Conservation (phyloP, 2,797 vertebrate genomes). For the Australoheros facetus region DNA sequence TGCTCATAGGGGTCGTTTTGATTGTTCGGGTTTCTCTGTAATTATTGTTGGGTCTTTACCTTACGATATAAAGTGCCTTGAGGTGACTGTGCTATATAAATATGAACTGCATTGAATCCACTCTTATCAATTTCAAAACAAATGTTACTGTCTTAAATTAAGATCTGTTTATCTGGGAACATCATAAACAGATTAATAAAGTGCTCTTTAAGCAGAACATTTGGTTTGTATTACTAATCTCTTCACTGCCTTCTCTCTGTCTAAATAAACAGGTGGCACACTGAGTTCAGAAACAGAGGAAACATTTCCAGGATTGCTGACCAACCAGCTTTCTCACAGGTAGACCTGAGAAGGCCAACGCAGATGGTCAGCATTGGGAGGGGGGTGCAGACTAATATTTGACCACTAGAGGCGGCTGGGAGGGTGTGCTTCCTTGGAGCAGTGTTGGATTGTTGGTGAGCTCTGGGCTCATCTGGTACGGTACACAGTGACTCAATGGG, state of each 20-base stretch:
- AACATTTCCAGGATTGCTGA: slow-evolving; percentile 85
- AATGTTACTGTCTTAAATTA: not conserved
- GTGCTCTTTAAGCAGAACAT: not conserved
- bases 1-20: no score
- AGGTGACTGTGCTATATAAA: no score
- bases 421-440: slow-evolving; percentile 24
- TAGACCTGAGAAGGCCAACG: slow-evolving; percentile 69
- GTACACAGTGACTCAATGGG: slow-evolving; percentile 29
- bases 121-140: not conserved
- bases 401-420: slow-evolving; percentile 75
- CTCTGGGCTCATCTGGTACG: slow-evolving; percentile 30
- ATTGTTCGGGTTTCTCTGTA: no score
- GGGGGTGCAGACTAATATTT: slow-evolving; percentile 26
- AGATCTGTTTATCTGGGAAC: not conserved
- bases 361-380: slow-evolving; percentile 7
- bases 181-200: not conserved
- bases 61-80: no score
- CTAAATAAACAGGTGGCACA: slow-evolving; percentile 84
- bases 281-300: slow-evolving; percentile 87
- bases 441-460: slow-evolving; percentile 32
- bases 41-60: no score
- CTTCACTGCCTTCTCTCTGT: not conserved
- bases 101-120: not conserved
- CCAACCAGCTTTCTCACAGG: slow-evolving; percentile 86
- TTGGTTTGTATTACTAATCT: not conserved